phyloP scores from a whole-genome alignment of 2,113 vertebrate genomes.

The Symphodus melops region DNA sequence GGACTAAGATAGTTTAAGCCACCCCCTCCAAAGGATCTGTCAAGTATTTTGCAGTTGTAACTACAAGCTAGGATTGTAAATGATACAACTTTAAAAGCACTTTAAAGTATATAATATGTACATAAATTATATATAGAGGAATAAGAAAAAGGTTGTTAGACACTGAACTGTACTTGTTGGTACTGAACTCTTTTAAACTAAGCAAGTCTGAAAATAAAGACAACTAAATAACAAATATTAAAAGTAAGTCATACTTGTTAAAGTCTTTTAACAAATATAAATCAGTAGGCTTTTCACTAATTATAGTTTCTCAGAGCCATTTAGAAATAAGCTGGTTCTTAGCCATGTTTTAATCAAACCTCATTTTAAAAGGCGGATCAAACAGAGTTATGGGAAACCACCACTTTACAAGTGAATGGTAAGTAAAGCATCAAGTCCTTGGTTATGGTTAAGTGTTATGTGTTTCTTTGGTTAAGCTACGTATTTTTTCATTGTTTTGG shows the following conservation, averaged over 20 bases:
- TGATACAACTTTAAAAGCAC: neutral
- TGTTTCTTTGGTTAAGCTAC: neutral
- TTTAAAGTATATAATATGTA: neutral
- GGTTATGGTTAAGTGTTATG: no score
- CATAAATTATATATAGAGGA: neutral
- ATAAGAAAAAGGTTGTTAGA: slow-evolving; percentile 2
- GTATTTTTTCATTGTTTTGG: no score
- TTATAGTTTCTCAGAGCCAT: neutral
- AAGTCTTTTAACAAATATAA: neutral
- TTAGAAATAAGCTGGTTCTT: no score
- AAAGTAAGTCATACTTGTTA: neutral
- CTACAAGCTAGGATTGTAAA: slow-evolving; percentile 1
- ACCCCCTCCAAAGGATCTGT: slow-evolving; percentile 2
- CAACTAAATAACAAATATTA: no score
- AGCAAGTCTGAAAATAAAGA: neutral
- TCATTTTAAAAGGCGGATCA: no score
- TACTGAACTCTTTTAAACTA: neutral
- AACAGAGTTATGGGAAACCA: no score
- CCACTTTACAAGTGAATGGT: neutral
- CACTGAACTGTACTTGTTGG: no score
- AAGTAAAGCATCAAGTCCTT: neutral
- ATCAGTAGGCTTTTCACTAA: no score
- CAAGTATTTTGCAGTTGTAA: slow-evolving; percentile 7
- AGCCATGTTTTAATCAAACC: no score
- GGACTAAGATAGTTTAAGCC: slow-evolving; percentile 22